Conservation (phyloP, 2,797 vertebrate species). For the Microcaecilia unicolor region DNA sequence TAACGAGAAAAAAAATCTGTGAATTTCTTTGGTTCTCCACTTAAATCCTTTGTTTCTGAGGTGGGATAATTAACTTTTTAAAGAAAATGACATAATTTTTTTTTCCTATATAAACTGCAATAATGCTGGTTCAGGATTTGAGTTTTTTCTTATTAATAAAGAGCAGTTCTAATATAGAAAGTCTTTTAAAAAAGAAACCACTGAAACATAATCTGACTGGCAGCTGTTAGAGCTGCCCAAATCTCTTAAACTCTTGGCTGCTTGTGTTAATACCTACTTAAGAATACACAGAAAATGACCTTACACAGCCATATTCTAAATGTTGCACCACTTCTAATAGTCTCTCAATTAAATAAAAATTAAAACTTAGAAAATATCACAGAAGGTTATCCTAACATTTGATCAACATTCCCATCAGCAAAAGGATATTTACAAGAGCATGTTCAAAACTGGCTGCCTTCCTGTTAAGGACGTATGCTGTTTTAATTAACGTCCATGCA, state of each 20-base stretch:
- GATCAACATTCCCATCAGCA: constrained; percentile 43
- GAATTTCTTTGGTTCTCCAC: neutral
- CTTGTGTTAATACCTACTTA: constrained; percentile 49
- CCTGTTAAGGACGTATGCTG: neutral
- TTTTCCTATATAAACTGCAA: neutral
- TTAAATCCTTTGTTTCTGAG: neutral
- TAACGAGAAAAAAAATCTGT: neutral
- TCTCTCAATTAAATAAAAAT: constrained; percentile 66
- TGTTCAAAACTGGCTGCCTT: constrained; percentile 19
- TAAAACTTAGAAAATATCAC: constrained; percentile 63
- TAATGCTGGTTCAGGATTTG: too few relatives aligned
- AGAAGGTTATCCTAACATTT: constrained; percentile 64
- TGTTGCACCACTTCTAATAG: constrained; percentile 48
- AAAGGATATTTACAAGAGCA: constrained; percentile 43
- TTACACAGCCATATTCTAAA: constrained; percentile 47
- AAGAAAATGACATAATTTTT: neutral
- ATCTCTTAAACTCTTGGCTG: constrained; percentile 33
- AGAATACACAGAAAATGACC: constrained; percentile 29
- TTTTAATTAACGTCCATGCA: constrained; percentile 24
- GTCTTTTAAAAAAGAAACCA: constrained; percentile 5
- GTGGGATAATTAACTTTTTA: neutral
- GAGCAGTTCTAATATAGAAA: neutral
- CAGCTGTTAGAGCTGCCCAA: constrained; percentile 13
- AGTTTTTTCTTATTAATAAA: too few relatives aligned
- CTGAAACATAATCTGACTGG: constrained; percentile 13